Evolutionary conservation across 2,113 vertebrate genomes (phyloP), one percentile per base, ranked within the genome.

Genomic region (Scortum barcoo): DNA sequence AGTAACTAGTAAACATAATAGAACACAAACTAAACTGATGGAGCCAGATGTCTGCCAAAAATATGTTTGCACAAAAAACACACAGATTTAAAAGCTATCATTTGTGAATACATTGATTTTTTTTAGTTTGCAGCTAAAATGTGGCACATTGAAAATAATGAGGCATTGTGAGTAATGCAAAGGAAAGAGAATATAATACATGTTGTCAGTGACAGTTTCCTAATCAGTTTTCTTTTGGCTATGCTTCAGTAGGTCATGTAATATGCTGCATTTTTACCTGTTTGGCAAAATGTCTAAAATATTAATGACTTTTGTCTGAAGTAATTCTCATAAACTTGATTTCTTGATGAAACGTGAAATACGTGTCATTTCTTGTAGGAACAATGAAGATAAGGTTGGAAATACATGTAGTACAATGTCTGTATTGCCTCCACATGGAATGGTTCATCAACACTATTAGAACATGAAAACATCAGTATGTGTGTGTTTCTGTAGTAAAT

Each of bases 201-300:
- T 33, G 38, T 63, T 44, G 42, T 56, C 68, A 20, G 58, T 44
- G 68, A 54, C 33, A 48, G 56, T 40, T 36, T 56, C 22, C 30
- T 30, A 5, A 38, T 62, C 28, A 13, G 13, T 38, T 68, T 51
- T 38, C 19, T 30, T 8, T 26, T 62, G 28, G 60, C 26, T 28
- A 26, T 48, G 63, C 54, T 69, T 40, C 72, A 75, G 19, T 38
- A 62, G 56, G 13, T 20, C 20, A 20, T 61, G 53, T 30, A 74
- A 74, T 63, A 26, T 28, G 28, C 5, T 11, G 5, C 44, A 50
- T 60, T 67, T 66, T 66, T 17, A 48, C 17, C 62, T 60, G n/a
- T 28, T 78, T 56, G 44, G 22, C 20, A 60, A 26, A 58, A 69
- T 20, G 8, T 57, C 14, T 36, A 38, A 26, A 63, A 38, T 50